Evolutionary conservation across 1,140 invertebrate species (phyloP).

Genomic region (Sarcophaga bullata): DNA sequence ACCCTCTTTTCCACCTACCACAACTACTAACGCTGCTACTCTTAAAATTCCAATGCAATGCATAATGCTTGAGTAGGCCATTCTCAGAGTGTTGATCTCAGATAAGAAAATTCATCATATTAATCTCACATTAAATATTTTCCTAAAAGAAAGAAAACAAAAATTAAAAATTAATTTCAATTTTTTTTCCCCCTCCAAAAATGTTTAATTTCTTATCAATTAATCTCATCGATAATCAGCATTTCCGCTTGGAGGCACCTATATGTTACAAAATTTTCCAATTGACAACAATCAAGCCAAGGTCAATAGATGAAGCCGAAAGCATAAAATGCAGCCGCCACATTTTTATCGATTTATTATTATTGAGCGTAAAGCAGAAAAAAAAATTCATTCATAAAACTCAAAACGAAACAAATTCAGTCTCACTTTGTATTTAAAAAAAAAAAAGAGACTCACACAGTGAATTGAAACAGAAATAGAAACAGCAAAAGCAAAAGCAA

Average conservation of each 20-base stretch:
- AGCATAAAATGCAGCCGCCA: background rate
- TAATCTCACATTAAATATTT: no score
- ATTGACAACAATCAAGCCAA: background rate
- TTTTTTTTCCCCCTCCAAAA: no score
- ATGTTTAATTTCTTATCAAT: no score
- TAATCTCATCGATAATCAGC: background rate
- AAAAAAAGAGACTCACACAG: no score
- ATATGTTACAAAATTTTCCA: background rate
- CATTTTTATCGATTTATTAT: background rate
- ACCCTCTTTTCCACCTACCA: no score
- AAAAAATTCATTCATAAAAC: constrained; percentile 15
- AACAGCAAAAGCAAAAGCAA: background rate
- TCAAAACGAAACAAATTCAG: background rate
- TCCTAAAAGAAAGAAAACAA: no score
- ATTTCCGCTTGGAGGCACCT: background rate
- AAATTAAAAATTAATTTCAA: no score
- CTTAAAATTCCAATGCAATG: no score
- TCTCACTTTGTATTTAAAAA: background rate
- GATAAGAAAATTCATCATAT: no score
- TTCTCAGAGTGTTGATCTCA: no score
- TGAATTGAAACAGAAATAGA: background rate
- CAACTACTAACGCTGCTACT: no score
- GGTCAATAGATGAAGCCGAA: background rate
- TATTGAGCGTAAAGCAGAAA: background rate
- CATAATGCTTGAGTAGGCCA: no score